Base-by-base conservation (phyloP, 2,888 invertebrate species). In the Mythimna pallens region DNA sequence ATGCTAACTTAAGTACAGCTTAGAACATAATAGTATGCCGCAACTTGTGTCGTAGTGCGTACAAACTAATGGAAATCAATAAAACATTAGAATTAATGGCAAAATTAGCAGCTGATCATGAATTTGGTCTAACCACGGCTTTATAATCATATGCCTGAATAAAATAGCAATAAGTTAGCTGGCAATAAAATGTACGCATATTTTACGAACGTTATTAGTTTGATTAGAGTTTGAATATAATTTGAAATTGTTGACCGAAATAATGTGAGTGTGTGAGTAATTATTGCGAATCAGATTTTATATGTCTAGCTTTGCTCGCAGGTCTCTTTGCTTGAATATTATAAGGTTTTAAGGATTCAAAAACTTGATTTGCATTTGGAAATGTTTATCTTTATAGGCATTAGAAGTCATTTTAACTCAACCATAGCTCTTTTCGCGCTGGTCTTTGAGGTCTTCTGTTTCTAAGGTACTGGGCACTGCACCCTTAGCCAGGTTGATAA, bases 161-260 rank as follows among this genome's bases (percentile, higher is more conserved):
- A 30, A 76, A 85, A 83, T 65, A 54, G 40, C 55, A 36, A 36
- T 52, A 54, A 10, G 40, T 64, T 73, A 64, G 30, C 43, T 47
- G 12, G 61, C 70, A 66, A 64, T 64, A 55, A 79, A 76, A 74
- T 62, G 14, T 72, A 30, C 36, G 36, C 10, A 36, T 9, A 36
- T 70, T n/a, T n/a, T n/a, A n/a, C n/a, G n/a, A n/a, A n/a, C n/a
- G n/a, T n/a, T 70, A 76, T 70, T 64, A 72, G 17, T 70, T 80
- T 70, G 25, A 57, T 63, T 54, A 0, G n/a, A 69, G 30, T 65
- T 68, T 50, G 9, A 36, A 61, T 77, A 67, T 68, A 66, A 70
- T 81, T 76, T 62, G 40, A 59, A 69, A 62, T 69, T 36, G 25
- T 73, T 73, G 40, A 65, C 64, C 54, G 65, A 25, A 57, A 36